Evolutionary conservation across 2,113 vertebrate genomes (phyloP).

Genomic region (Thalassarche chlororhynchos): DNA sequence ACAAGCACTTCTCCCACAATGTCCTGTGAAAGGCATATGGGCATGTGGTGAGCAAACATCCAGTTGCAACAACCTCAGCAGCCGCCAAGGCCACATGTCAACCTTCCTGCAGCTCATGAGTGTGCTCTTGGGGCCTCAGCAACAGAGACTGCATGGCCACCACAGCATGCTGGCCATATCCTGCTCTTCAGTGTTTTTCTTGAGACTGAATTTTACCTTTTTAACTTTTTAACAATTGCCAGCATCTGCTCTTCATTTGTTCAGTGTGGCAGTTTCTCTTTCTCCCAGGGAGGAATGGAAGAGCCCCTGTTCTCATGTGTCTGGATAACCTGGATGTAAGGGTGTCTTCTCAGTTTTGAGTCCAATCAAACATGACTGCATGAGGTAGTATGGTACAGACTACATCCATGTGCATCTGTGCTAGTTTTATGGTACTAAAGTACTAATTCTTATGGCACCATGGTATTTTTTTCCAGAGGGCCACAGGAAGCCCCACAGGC

Average conservation of each 20-base stretch:
- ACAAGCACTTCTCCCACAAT: constrained; percentile 77
- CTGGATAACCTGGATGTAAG: not conserved
- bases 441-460: not conserved
- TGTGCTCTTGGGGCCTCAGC: not conserved
- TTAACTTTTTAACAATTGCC: not conserved
- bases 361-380: not conserved
- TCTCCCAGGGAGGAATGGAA: not conserved
- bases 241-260: not conserved
- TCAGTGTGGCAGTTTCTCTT: not conserved
- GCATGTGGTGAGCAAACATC: not conserved
- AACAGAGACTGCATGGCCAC: not conserved
- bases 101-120: not conserved
- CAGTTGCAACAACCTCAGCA: not conserved
- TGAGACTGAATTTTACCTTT: not conserved
- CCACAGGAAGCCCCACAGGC: not conserved
- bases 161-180: not conserved
- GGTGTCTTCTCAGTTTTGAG: not conserved
- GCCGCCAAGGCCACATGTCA: not conserved
- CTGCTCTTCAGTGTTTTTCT: not conserved
- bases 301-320: not conserved
- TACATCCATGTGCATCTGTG: not conserved
- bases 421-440: not conserved
- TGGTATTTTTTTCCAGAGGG: not conserved
- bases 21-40: constrained; percentile 59
- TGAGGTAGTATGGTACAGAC: not conserved